Percentiles rank a stretch among this genome's conserved stretches.
Conservation (phyloP, 1,140 invertebrate species). For the Helicoverpa zea region DNA sequence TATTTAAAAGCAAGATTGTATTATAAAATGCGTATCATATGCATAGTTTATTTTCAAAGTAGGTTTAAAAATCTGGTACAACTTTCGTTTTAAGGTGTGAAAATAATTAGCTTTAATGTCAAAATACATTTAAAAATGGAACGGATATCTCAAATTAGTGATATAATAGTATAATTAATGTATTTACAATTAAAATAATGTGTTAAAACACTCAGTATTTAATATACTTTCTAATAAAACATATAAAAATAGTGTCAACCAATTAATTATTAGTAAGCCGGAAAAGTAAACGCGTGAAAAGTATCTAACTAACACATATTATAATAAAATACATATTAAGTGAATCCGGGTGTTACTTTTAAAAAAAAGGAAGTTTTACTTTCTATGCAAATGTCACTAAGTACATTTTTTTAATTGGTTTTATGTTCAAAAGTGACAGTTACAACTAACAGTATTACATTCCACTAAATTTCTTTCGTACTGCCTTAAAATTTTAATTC, state of each 20-base stretch:
- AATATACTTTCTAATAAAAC: not conserved
- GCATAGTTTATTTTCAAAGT: slow-evolving; percentile 2
- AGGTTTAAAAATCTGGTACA: not conserved
- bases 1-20: slow-evolving; percentile 14
- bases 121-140: no score
- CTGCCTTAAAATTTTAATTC: no score
- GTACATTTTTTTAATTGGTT: no score
- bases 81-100: not conserved
- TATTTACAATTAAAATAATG: not conserved
- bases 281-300: slow-evolving; percentile 6
- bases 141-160: slow-evolving; percentile 1
- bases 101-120: no score
- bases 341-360: not conserved
- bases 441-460: no score
- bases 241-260: not conserved
- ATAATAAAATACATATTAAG: not conserved
- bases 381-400: not conserved
- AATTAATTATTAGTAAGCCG: not conserved
- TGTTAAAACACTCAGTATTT: no score
- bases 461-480: no score
- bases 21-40: not conserved
- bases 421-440: no score
- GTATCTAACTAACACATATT: not conserved
- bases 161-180: slow-evolving; percentile 10
- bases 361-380: not conserved